Evolutionary conservation across 1,140 invertebrate species (phyloP), one percentile per base, ranked within the genome.

Genomic region (Dendrolimus punctatus): DNA sequence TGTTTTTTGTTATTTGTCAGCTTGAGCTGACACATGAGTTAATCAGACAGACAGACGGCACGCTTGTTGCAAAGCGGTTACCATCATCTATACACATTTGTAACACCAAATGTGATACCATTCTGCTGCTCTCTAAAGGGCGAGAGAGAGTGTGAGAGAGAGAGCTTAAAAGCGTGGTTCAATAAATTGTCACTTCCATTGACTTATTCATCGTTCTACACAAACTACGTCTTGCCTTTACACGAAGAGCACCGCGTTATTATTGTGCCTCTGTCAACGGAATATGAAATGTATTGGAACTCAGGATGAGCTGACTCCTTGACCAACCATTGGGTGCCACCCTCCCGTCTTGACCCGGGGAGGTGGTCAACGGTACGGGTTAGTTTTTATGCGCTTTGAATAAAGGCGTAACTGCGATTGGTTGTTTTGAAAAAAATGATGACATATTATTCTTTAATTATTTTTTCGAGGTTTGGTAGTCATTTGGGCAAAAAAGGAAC

Each of bases 251-350:
- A 67, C 60, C 68, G 73, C 74, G 76, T 83, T 81, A 84, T 85
- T 85, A 85, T 84, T 85, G 80, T 76, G 82, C 82, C 76, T 78
- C 79, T 84, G 82, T 85, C 82, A 82, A 82, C 79, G 82, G 80
- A 85, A 85, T 85, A 85, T 85, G 82, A 85, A 85, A 85, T 85
- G 79, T 85, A 85, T 85, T 85, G 82, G 78, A 76, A 79, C 72
- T 67, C 56, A 78, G 81, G 82, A 83, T 82, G 80, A 80, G 75
- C 69, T 60, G 66, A 66, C 68, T 71, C 65, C 71, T 76, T 73
- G 68, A 76, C 68, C 73, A 64, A 53, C 70, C 52, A 58, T 66
- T 62, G 49, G 6, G 5, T 40, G 37, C 57, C 52, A 52, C 8
- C 39, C 71, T 57, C 80, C 76, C 73, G 1, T 23, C 61, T 62